phyloP scores from a whole-genome alignment of 2,113 vertebrate genomes.

The Pteronura brasiliensis region DNA sequence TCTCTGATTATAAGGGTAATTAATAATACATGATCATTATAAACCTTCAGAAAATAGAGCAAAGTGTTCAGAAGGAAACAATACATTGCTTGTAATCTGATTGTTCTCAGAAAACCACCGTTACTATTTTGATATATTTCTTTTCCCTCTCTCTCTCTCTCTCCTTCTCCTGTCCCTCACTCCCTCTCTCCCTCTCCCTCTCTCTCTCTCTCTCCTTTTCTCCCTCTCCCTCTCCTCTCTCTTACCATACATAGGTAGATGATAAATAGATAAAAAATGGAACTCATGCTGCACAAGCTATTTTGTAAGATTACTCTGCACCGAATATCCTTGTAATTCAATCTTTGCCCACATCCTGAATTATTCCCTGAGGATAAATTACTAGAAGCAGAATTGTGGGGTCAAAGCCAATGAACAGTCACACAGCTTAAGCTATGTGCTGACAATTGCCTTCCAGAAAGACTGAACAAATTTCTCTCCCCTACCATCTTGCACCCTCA shows the following conservation, averaged over 20 bases:
- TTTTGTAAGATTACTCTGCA: background rate
- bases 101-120: background rate
- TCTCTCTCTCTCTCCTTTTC: background rate
- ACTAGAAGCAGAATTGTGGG: constrained; percentile 8
- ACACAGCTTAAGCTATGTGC: background rate
- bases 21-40: background rate
- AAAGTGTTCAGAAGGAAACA: constrained; percentile 4
- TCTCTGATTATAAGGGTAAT: background rate
- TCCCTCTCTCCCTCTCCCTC: background rate
- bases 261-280: background rate
- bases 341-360: background rate
- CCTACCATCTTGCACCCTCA: background rate
- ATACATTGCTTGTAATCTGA: background rate
- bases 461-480: background rate
- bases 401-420: constrained; percentile 36
- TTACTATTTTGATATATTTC: background rate
- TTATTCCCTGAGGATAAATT: constrained; percentile 48
- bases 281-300: background rate
- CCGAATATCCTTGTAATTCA: constrained; percentile 26
- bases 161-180: background rate
- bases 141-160: background rate
- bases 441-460: constrained; percentile 44
- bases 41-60: background rate
- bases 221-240: background rate
- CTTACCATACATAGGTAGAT: background rate